Conservation (phyloP, 2,113 vertebrate species). For the Saguinus midas region DNA sequence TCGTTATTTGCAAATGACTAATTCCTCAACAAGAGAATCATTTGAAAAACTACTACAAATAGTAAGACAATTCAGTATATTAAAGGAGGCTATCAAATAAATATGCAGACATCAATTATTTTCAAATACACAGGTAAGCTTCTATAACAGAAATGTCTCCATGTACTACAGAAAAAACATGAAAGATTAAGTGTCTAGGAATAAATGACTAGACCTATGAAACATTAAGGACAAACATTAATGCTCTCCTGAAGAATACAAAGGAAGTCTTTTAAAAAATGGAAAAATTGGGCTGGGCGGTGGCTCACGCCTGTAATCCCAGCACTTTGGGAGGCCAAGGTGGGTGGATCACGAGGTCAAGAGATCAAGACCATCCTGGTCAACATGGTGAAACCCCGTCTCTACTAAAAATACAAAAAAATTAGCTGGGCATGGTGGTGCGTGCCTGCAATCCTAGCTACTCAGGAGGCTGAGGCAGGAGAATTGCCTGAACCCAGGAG, state of each 20-base stretch:
- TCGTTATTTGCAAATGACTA: neutral
- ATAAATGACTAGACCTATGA: neutral
- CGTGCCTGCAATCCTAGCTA: too few species aligned
- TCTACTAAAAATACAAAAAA: too few species aligned
- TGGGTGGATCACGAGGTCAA: too few species aligned
- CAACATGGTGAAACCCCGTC: too few species aligned
- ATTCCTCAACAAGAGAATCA: neutral
- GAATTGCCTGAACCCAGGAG: too few species aligned
- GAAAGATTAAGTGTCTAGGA: neutral
- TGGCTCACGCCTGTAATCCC: too few species aligned
- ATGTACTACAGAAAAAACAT: neutral
- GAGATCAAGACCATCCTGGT: too few species aligned
- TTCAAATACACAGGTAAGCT: neutral
- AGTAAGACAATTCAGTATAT: neutral
- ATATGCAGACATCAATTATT: neutral
- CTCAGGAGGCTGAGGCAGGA: too few species aligned
- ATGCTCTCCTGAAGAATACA: neutral
- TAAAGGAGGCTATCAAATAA: neutral
- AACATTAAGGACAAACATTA: neutral
- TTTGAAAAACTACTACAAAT: neutral
- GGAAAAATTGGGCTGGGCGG: too few species aligned
- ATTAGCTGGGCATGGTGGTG: too few species aligned
- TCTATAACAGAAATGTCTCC: neutral
- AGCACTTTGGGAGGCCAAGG: too few species aligned
- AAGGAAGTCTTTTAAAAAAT: neutral